phyloP scores from a whole-genome alignment of 2,797 vertebrate species.

The Coilia nasus region DNA sequence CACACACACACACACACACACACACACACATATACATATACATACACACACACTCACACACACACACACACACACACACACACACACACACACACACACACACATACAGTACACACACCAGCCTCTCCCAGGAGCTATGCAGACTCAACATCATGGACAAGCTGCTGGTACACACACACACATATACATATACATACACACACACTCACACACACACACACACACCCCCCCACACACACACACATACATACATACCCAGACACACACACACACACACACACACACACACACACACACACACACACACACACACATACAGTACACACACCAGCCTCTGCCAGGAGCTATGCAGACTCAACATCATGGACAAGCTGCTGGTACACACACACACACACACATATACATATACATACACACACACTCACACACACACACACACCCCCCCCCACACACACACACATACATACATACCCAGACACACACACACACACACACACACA shows the following conservation, averaged over 20 bases:
- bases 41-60: background rate
- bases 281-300: too few species aligned
- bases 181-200: too few species aligned
- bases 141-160: slow-evolving; percentile 88
- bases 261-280: background rate
- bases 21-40: background rate
- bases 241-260: too few species aligned
- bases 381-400: background rate
- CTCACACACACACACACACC: background rate
- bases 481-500: background rate
- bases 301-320: too few species aligned
- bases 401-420: background rate
- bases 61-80: background rate
- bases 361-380: slow-evolving; percentile 92
- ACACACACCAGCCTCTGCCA: slow-evolving; percentile 86
- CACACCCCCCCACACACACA: background rate
- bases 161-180: slow-evolving; percentile 81
- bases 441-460: slow-evolving; percentile 52
- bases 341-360: slow-evolving; percentile 91
- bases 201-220: background rate
- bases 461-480: background rate
- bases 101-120: too few species aligned
- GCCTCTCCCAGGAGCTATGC: slow-evolving; percentile 92
- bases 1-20: slow-evolving; percentile 45
- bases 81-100: too few species aligned